Base-by-base conservation (phyloP, 92 coral and sea anemone species). In the Porites divaricata region DNA sequence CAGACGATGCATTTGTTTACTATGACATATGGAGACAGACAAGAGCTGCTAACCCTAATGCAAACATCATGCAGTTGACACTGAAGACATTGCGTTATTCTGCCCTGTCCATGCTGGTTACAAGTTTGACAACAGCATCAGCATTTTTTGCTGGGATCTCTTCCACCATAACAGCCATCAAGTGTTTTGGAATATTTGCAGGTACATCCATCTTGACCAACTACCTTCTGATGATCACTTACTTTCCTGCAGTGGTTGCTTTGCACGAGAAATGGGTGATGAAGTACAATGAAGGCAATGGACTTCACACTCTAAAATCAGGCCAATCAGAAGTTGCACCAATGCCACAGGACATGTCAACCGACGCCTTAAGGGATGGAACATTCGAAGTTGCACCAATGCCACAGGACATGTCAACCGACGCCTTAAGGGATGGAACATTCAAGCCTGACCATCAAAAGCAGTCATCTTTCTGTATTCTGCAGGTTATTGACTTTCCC, bases 111-210 rank as follows among this genome's bases (percentile, higher is more conserved):
- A 97, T 97, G 99, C 83, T 97, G 72, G 99, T 97, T 52, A 97
- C 99, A 50, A 97, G 99, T 76, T 83, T 95, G 80, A 97, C 99
- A 28, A 97, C 99, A 48, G 94, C 99, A 12, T 93, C 99, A 35
- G 99, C 99, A 8, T 97, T 95, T 86, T 95, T 85, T 84, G 98
- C 99, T 20, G 93, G 94, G 61, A 53, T 91, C 35, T 88, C 98
- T 14, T 97, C 99, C 10, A 67, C 74, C 70, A 97, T 97, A 23
- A 95, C 95, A 1, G 91, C 98, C 65, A 89, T 97, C 67, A 93
- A 81, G 75, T 87, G 91, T 70, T 97, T 97, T 70, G 99, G 99
- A 16, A 95, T 97, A 21, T 97, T 84, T 52, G 97, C 98, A 5
- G 99, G 99, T 0, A 83, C 90, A 6, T 88, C 99, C 26, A 91